A percentile compares a stretch with the other conserved stretches of the same genome.
These are phyloP conservation scores for Mystacornis crossleyi DNA, from an alignment of 2,113 vertebrate genomes.

Conservation along the genomic window DNA sequence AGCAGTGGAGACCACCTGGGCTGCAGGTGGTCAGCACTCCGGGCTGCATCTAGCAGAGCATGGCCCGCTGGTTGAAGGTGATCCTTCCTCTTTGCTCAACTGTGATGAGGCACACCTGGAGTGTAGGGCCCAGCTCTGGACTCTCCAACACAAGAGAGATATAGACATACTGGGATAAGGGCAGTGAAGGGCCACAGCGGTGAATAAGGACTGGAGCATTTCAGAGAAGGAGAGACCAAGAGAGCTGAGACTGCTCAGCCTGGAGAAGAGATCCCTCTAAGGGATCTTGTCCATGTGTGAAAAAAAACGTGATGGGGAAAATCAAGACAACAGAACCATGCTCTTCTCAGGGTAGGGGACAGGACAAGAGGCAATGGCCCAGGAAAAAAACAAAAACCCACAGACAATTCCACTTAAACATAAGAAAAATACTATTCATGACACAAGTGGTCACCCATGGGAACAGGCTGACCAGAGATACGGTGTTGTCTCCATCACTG, in stretches of 20 bases:
- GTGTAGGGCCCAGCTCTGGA: not conserved
- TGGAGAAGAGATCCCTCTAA: not conserved
- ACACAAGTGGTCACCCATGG: not conserved
- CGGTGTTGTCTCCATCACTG: not conserved
- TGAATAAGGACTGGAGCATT: not conserved
- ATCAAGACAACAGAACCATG: not conserved
- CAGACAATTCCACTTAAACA: not conserved
- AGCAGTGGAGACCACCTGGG: not conserved
- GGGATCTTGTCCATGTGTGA: not conserved
- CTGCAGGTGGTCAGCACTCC: too few relatives aligned
- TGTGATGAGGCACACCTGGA: not conserved
- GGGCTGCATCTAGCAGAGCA: not conserved
- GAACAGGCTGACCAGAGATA: not conserved
- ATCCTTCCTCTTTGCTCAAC: not conserved
- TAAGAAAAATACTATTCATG: not conserved
- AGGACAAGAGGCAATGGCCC: not conserved
- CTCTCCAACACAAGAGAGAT: not conserved
- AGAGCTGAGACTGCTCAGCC: not conserved
- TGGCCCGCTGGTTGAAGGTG: not conserved
- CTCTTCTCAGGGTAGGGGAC: not conserved
- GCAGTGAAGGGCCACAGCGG: not conserved
- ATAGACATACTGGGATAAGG: not conserved
- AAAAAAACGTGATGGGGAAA: accelerated
- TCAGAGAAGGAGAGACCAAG: not conserved
- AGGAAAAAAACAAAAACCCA: not conserved